Evolutionary conservation across 2,797 vertebrate species (phyloP).

Genomic region (Squalus acanthias): DNA sequence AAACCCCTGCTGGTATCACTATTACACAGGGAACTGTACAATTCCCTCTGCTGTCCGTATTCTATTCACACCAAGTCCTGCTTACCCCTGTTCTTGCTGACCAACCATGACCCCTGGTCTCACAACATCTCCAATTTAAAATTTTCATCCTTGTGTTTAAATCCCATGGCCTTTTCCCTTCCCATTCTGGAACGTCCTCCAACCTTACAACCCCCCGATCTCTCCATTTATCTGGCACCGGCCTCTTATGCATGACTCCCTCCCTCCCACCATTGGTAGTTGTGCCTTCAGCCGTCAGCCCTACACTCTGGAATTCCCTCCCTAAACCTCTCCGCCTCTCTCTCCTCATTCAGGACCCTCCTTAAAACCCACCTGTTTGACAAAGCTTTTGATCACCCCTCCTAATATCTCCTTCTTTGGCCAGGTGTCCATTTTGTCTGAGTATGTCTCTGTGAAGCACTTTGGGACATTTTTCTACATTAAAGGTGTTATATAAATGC

Average conservation of each 20-base stretch:
- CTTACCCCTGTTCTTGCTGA: neutral
- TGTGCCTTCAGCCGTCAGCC: neutral
- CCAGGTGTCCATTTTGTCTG: neutral
- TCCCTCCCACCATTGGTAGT: neutral
- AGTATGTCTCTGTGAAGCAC: neutral
- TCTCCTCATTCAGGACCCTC: neutral
- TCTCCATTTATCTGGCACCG: neutral
- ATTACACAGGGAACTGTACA: neutral
- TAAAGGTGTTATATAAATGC: neutral
- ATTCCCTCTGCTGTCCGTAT: neutral
- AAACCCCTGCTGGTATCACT: neutral
- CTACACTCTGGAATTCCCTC: too few relatives aligned
- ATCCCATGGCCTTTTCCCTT: neutral
- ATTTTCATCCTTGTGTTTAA: neutral
- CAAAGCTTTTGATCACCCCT: neutral
- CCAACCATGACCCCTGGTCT: neutral
- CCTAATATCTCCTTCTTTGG: neutral
- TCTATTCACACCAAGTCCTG: neutral
- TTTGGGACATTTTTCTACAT: neutral
- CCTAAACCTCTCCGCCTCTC: neutral
- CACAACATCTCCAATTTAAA: neutral
- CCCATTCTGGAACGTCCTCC: neutral
- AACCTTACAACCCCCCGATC: neutral
- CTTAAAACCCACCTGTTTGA: neutral
- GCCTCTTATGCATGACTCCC: neutral